Evolutionary conservation across 2,113 vertebrate species (phyloP).

Genomic region (Setophaga coronata): DNA sequence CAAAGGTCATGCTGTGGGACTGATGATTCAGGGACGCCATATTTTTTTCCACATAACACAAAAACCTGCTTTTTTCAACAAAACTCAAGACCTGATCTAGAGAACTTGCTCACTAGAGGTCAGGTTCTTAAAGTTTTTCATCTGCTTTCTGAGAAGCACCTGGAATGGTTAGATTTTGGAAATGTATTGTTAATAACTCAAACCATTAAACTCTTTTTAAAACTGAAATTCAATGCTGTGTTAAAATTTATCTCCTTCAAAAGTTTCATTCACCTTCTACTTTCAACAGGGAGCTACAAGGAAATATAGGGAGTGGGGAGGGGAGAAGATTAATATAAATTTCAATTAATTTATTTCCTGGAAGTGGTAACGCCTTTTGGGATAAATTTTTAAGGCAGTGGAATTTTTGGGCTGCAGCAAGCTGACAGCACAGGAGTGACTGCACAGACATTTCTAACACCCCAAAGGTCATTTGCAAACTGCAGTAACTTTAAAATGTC

Average conservation of each 20-base stretch:
- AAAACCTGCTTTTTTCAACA: neutral
- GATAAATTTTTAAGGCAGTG: neutral
- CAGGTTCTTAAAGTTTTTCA: neutral
- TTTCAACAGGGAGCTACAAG: neutral
- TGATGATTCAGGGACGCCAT: neutral
- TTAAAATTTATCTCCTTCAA: neutral
- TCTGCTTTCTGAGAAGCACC: neutral
- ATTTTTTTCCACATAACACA: neutral
- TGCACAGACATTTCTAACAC: neutral
- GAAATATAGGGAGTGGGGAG: neutral
- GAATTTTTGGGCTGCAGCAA: neutral
- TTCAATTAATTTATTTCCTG: neutral
- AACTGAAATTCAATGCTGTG: neutral
- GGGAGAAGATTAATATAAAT: neutral
- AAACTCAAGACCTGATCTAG: neutral
- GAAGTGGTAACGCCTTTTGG: neutral
- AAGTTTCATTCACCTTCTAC: neutral
- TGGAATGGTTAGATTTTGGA: neutral
- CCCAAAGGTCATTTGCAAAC: conserved; percentile 25
- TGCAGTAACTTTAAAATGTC: neutral
- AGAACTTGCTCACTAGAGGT: neutral
- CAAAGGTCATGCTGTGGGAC: neutral
- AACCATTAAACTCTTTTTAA: neutral
- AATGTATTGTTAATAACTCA: neutral
- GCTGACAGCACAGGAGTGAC: neutral